These are phyloP conservation scores for Tonatia bakeri DNA, from an alignment of 2,113 vertebrate genomes.

Conservation along the genomic window DNA sequence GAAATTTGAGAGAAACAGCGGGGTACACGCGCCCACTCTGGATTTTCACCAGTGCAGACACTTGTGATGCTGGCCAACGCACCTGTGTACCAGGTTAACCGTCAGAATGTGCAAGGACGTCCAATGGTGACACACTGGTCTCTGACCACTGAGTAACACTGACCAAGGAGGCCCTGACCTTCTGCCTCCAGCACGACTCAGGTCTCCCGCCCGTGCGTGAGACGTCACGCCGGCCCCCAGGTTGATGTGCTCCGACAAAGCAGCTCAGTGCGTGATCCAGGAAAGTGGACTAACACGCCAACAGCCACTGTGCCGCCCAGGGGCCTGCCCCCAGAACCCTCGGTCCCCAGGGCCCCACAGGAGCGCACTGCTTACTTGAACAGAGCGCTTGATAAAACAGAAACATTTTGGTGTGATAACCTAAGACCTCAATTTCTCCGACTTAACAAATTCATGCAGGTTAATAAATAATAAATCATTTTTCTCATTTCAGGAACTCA, in stretches of 20 bases:
- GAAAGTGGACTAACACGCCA: slow-evolving; percentile 13
- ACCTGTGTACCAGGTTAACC: slow-evolving; percentile 33
- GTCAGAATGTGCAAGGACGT: slow-evolving; percentile 3
- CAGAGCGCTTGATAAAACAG: neutral
- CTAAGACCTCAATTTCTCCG: neutral
- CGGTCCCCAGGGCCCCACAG: neutral
- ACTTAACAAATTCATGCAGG: neutral
- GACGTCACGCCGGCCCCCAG: slow-evolving; percentile 44
- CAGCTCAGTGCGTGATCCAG: slow-evolving; percentile 38
- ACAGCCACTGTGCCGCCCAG: neutral
- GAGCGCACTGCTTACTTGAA: neutral
- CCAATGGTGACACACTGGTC: neutral
- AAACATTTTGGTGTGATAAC: neutral
- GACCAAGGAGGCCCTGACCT: slow-evolving; percentile 41
- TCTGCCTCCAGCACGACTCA: neutral
- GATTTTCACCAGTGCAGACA: neutral
- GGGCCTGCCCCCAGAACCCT: neutral
- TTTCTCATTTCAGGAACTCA: neutral
- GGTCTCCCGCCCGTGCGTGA: slow-evolving; percentile 37
- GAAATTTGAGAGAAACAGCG: neutral
- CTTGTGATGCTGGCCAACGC: neutral
- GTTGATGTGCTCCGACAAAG: slow-evolving; percentile 50
- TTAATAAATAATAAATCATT: neutral
- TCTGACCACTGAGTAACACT: slow-evolving; percentile 39
- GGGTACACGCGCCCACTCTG: neutral